phyloP scores from a whole-genome alignment of 2,113 vertebrate genomes.

The Microtus pennsylvanicus region DNA sequence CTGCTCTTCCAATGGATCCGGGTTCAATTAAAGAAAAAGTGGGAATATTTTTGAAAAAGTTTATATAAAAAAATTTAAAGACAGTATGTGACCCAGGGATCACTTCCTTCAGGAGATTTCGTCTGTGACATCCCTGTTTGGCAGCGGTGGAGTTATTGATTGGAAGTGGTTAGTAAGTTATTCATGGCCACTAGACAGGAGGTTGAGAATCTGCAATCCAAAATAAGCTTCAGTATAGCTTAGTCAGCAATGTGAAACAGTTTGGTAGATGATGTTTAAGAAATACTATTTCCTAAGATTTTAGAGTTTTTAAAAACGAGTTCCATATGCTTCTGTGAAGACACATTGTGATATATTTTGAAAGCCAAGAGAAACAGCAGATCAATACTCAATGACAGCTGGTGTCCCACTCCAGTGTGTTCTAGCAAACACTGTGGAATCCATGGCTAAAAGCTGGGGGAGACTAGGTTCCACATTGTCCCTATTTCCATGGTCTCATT shows the following conservation, averaged over 20 bases:
- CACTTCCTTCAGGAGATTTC: not conserved
- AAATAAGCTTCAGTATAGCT: not conserved
- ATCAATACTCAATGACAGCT: not conserved
- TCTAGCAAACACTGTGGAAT: not conserved
- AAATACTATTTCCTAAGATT: slow-evolving; percentile 38
- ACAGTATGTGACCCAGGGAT: not conserved
- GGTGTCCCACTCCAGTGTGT: not conserved
- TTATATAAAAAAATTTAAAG: not conserved
- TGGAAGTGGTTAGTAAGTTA: not conserved
- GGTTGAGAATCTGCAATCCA: not conserved
- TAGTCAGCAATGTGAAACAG: slow-evolving; percentile 31
- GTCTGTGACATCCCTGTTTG: not conserved
- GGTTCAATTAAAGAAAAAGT: not conserved
- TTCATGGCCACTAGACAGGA: not conserved
- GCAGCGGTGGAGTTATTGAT: not conserved
- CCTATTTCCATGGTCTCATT: not conserved
- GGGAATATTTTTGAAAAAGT: not conserved
- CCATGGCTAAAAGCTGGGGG: not conserved
- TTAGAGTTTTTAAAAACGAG: not conserved
- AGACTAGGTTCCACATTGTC: not conserved
- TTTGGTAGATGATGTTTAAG: slow-evolving; percentile 13
- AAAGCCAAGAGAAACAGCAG: slow-evolving; percentile 4
- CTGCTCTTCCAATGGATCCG: too few species aligned
- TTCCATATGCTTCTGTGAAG: slow-evolving; percentile 43
- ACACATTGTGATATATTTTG: slow-evolving; percentile 38